Evolutionary conservation across 2,888 invertebrate species (phyloP), one percentile per base, ranked within the genome.

Genomic region (Coenonympha glycerion): DNA sequence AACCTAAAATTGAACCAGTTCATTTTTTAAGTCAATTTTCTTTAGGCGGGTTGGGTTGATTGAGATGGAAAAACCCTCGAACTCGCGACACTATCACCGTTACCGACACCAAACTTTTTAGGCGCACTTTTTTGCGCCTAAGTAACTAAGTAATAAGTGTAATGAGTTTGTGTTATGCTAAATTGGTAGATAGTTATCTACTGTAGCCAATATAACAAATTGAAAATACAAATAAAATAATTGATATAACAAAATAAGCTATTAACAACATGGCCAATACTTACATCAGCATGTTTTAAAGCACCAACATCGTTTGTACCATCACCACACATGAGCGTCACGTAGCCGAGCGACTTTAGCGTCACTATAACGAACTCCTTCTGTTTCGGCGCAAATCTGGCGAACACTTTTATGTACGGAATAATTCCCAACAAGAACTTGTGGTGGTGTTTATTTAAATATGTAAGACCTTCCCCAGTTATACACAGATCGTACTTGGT

Each of bases 281-380:
- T 93, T 68, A 95, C 98, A 82, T 99, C 94, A 24, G 99, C 98
- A 82, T 99, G 99, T 82, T 99, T 99, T 42, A 99, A 85, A 3
- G 98, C 98, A 13, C 99, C 99, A 8, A 99, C 99, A 83, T 99
- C 99, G 76, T 99, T 99, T 1, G 99, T 99, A 47, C 99, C 99
- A 85, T 99, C 99, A 1, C 99, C 99, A 73, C 99, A 99, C 99
- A 99, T 99, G 2, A 99, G 88, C 0, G 98, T 97, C 3, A 91
- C 91, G 69, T 91, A 96, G 3, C 99, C 99, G 8, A 95, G 84
- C 22, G 91, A 90, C 73, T 97, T 98, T 46, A 99, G 81, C 3
- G 94, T 92, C 6, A 96, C 94, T 34, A 99, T 93, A 2, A 99
- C 94, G 70, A 92, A 93, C 81, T 99, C 99, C 81, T 99, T 99